These are phyloP conservation scores for Cerceris ruficornis DNA, from an alignment of 2,888 invertebrate genomes.

Conservation along the genomic window DNA sequence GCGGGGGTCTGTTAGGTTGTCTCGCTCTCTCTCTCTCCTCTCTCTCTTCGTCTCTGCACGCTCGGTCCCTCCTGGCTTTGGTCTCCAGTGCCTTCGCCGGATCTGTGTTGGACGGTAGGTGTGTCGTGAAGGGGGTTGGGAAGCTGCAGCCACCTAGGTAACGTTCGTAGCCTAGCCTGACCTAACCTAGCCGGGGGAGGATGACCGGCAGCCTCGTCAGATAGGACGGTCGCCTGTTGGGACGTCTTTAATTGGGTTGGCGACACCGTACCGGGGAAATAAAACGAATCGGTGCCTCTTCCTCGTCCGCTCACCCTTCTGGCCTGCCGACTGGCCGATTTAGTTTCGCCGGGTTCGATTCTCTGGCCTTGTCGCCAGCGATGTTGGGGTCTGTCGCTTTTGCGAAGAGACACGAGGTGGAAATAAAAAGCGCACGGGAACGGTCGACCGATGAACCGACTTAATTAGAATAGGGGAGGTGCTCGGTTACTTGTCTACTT, in stretches of 20 bases:
- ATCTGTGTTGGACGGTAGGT: constrained; percentile 68
- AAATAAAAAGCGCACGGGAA: constrained; percentile 25
- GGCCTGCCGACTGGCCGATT: constrained; percentile 21
- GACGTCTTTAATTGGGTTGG: constrained; percentile 81
- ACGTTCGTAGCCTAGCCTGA: constrained; percentile 37
- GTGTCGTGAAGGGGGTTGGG: constrained; percentile 52
- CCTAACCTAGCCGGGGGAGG: constrained; percentile 50
- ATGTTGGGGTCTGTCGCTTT: constrained; percentile 9
- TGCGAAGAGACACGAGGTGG: background rate
- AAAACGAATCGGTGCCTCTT: constrained; percentile 73
- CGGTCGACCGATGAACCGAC: background rate
- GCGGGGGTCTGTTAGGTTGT: constrained; percentile 53
- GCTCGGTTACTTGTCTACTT: too few species aligned
- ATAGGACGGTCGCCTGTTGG: constrained; percentile 73
- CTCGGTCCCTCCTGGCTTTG: constrained; percentile 55
- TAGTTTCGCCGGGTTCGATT: constrained; percentile 23
- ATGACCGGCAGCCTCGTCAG: constrained; percentile 57
- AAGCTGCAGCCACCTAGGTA: constrained; percentile 46
- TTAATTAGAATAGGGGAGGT: background rate
- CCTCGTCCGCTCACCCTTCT: constrained; percentile 29
- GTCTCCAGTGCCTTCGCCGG: constrained; percentile 71
- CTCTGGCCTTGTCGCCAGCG: constrained; percentile 14
- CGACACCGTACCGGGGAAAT: constrained; percentile 75
- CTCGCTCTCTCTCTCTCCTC: constrained; percentile 26
- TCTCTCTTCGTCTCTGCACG: constrained; percentile 30